These are phyloP conservation scores for Galeopterus variegatus DNA, from an alignment of 2,113 vertebrate genomes.

Conservation along the genomic window DNA sequence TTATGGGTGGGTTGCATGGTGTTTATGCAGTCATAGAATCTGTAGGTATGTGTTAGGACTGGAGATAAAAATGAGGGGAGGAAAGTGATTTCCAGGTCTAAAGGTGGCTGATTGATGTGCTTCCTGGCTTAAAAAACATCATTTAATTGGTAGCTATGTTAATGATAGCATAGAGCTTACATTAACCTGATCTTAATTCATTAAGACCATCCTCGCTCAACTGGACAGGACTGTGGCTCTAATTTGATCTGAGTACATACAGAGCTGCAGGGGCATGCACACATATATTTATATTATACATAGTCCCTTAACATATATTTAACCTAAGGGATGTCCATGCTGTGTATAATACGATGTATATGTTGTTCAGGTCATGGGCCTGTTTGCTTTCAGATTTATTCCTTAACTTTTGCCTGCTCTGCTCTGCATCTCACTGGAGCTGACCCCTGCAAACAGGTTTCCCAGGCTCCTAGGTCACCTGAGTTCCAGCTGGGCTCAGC, in stretches of 20 bases:
- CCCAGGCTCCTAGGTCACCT: background rate
- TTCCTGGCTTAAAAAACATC: slow-evolving; percentile 31
- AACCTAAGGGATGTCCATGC: background rate
- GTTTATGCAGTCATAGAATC: background rate
- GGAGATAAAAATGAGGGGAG: slow-evolving; percentile 4
- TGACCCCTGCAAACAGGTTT: background rate
- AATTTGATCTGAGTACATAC: background rate
- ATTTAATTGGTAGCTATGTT: background rate
- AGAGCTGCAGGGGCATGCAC: background rate
- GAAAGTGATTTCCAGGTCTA: background rate
- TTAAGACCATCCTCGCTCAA: slow-evolving; percentile 9
- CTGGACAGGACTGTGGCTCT: background rate
- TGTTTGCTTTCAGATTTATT: background rate
- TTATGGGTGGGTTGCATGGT: background rate
- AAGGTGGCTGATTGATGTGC: background rate
- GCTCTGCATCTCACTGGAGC: background rate
- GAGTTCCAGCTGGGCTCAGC: background rate
- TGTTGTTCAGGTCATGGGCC: rapidly evolving
- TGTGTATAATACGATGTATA: background rate
- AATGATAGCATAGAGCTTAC: background rate
- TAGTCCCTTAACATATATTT: background rate
- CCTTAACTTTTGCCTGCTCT: background rate
- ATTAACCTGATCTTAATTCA: slow-evolving; percentile 1
- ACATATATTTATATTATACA: background rate
- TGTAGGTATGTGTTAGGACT: background rate